Evolutionary conservation across 2,888 invertebrate genomes (phyloP), one percentile per base, ranked within the genome.

Genomic region (Sphinx pinastri): DNA sequence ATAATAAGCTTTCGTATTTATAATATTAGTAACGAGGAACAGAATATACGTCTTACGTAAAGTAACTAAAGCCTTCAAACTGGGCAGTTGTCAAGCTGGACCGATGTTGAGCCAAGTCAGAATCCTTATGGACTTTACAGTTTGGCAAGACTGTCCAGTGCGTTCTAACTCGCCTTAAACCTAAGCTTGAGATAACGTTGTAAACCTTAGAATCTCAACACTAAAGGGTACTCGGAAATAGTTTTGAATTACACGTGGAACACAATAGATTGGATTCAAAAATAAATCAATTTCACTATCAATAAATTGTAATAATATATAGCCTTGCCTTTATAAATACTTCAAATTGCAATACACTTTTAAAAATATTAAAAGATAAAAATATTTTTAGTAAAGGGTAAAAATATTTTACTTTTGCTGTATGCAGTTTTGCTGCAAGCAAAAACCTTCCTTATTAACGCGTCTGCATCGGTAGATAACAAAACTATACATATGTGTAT

Each of bases 41-140:
- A 38, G 38, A 38, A 38, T 38, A 38, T 38, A 38, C 38, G 38
- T 38, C 38, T 38, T 38, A 38, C 38, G 38, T 38, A 60, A 16
- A 45, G 8, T 16, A 16, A 38, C 59, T 59, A n/a, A 45, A 47
- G 10, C n/a, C 16, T 16, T 47, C 14, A n/a, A 10, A 38, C 16
- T 16, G n/a, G 60, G n/a, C 38, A 16, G 45, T 47, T 47, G 45
- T 60, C 45, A 60, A 11, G 38, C n/a, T 45, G 45, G 12, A 47
- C 59, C 38, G 7, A 14, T 13, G 59, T 38, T 59, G n/a, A n/a
- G 38, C 59, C 38, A 59, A 59, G 14, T 59, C 59, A n/a, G 38
- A 38, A 59, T 59, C 59, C 59, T 59, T 45, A 59, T 55, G 19
- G 59, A 38, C n/a, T 59, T 38, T 59, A 38, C 59, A 59, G 59